phyloP scores from a whole-genome alignment of 2,797 vertebrate genomes.

The Poliocrania exsul region DNA sequence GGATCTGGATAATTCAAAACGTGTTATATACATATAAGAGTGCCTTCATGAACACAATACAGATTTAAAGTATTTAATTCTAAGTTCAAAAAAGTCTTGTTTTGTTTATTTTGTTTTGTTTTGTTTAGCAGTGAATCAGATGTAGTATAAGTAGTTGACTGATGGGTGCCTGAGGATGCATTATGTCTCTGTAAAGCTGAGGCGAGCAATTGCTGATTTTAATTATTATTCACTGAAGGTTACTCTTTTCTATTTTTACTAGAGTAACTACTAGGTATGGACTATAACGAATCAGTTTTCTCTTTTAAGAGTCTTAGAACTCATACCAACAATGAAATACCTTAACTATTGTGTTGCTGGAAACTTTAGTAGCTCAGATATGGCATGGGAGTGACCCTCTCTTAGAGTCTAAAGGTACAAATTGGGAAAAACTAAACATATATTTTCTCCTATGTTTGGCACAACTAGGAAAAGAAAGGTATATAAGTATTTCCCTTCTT shows the following conservation, averaged over 20 bases:
- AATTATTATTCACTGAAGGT: neutral
- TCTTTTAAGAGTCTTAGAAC: neutral
- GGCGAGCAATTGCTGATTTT: neutral
- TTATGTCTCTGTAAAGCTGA: neutral
- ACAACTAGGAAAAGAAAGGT: accelerated
- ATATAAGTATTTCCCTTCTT: neutral
- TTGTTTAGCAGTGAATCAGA: neutral
- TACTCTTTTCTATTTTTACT: neutral
- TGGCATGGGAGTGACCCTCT: neutral
- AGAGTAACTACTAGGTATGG: too few species aligned
- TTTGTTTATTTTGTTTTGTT: neutral
- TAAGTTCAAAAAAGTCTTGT: neutral
- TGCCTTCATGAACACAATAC: neutral
- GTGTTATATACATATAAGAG: neutral
- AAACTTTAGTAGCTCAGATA: neutral
- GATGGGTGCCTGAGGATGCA: neutral
- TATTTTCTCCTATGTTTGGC: neutral
- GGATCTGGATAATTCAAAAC: neutral
- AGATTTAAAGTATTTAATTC: neutral
- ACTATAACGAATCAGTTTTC: neutral
- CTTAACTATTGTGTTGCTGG: neutral
- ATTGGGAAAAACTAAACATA: neutral
- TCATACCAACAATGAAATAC: neutral
- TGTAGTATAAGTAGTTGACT: neutral
- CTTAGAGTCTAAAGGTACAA: neutral